Evolutionary conservation across 2,888 invertebrate species (phyloP).

Genomic region (Papilio demoleus): DNA sequence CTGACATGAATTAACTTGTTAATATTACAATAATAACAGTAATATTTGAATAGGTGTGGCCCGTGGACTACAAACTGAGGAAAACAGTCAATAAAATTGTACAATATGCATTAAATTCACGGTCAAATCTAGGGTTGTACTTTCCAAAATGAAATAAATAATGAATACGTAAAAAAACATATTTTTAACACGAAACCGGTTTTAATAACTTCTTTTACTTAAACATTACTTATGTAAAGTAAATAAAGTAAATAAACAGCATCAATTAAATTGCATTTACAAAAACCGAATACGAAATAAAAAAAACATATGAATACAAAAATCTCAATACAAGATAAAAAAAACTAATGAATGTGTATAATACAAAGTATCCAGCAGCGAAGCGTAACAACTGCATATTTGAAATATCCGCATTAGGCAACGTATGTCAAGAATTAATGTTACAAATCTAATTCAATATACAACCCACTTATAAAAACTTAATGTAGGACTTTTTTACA

Average conservation of each 20-base stretch:
- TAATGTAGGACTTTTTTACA: not conserved
- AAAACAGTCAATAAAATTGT: not conserved
- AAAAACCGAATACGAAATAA: no score
- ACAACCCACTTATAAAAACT: conserved; percentile 1
- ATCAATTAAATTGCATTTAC: no score
- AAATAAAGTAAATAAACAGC: no score
- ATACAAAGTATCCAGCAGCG: not conserved
- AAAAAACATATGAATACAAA: not conserved
- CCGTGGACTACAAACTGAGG: not conserved
- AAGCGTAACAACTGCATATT: not conserved
- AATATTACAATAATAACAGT: not conserved
- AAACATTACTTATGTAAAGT: no score
- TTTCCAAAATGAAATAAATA: not conserved
- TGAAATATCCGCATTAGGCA: conserved; percentile 1
- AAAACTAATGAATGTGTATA: not conserved
- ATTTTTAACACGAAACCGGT: no score
- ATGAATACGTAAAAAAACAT: no score
- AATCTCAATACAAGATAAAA: not conserved
- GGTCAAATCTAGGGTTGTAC: not conserved
- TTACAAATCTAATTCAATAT: not conserved
- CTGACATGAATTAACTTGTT: not conserved
- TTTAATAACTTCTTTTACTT: no score
- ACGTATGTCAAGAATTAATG: not conserved
- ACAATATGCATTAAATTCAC: not conserved
- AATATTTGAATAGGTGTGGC: not conserved